A percentile compares a stretch with the other conserved stretches of the same genome.
phyloP scores from a whole-genome alignment of 2,888 invertebrate species.

The Antheraea assamensis region DNA sequence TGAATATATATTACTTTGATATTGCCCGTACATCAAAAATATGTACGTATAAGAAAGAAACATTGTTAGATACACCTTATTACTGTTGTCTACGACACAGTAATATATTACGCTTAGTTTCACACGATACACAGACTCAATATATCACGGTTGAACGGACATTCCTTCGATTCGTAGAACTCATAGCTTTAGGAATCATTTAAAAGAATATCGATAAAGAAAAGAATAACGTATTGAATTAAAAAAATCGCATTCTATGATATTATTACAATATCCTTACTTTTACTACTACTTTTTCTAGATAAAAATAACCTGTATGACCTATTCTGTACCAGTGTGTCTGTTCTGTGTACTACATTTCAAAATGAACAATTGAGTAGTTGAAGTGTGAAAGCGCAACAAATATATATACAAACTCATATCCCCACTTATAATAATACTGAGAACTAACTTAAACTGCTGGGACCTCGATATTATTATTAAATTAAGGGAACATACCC shows the following conservation, averaged over 20 bases:
- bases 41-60: background rate
- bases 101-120: conserved; percentile 11
- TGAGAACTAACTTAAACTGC: no score
- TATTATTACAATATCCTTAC: no score
- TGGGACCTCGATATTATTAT: no score
- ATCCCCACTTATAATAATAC: no score
- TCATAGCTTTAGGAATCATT: background rate
- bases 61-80: conserved; percentile 3
- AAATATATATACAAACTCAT: no score
- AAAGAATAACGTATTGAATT: background rate
- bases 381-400: no score
- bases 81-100: conserved; percentile 3
- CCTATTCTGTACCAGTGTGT: no score
- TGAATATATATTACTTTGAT: conserved; percentile 11
- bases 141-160: conserved; percentile 27
- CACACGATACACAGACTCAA: conserved; percentile 9
- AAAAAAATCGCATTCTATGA: background rate
- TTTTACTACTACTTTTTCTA: no score
- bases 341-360: no score
- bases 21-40: background rate
- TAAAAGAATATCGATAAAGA: background rate
- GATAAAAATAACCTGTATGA: no score
- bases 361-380: no score
- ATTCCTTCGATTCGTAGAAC: conserved; percentile 28
- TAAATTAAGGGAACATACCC: no score